Evolutionary conservation across 2,113 vertebrate species (phyloP).

Genomic region (Potamarius usumacintae): DNA sequence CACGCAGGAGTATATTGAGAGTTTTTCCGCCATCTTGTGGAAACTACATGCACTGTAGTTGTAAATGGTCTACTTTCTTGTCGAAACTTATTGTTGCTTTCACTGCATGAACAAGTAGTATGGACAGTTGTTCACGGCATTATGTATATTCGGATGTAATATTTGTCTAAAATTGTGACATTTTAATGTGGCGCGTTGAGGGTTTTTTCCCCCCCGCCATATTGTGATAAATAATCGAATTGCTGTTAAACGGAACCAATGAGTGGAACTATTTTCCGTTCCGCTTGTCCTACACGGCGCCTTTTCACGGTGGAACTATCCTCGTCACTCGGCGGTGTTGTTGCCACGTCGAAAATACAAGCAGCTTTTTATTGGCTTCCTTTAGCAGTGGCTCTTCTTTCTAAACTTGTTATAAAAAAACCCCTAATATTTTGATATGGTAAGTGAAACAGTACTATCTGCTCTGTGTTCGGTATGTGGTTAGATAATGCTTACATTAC

Average conservation of each 20-base stretch:
- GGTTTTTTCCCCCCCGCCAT: background rate
- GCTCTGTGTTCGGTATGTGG: background rate
- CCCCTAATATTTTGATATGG: conserved; percentile 24
- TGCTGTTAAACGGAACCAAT: conserved; percentile 9
- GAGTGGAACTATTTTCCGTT: conserved; percentile 45
- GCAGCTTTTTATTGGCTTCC: background rate
- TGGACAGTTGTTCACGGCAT: background rate
- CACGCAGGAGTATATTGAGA: too few species aligned
- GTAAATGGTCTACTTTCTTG: too few species aligned
- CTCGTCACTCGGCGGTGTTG: conserved; percentile 38
- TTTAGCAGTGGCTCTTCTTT: background rate
- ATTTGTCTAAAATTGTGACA: background rate
- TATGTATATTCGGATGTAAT: conserved; percentile 13
- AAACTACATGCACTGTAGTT: too few species aligned
- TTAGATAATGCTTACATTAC: background rate
- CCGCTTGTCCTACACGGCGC: conserved; percentile 46
- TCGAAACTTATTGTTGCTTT: background rate
- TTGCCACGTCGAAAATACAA: conserved; percentile 73
- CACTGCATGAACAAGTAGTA: background rate
- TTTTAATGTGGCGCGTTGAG: background rate
- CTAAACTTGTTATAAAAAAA: background rate
- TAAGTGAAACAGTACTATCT: background rate
- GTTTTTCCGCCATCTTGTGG: too few species aligned
- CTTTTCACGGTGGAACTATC: conserved; percentile 43
- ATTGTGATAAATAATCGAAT: conserved; percentile 44